Base-by-base conservation (phyloP, 2,888 invertebrate genomes). In the Drosophila barbarae region DNA sequence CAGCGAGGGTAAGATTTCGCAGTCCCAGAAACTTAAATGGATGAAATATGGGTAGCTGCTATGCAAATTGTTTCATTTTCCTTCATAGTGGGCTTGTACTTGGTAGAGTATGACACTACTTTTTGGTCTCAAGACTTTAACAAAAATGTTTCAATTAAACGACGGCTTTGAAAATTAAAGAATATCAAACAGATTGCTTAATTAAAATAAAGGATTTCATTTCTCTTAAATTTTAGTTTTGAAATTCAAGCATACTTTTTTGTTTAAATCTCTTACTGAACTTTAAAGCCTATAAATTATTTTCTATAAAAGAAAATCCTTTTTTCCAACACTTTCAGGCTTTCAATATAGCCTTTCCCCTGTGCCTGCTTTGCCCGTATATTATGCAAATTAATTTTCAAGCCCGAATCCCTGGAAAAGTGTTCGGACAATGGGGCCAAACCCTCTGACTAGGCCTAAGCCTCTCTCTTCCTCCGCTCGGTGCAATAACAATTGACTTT, bases 381-480 rank as follows among this genome's bases (percentile, higher is more conserved):
- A 50, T 65, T 51, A 66, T 65, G 51, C 26, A 26, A 42, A 63
- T 63, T 63, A 63, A 63, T 63, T 63, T 61, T 66, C 42, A 54
- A 32, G 18, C 54, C 67, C 32, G 42, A 63, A 36, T 53, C 54
- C 35, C 54, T 67, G 23, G 54, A 66, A 66, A 42, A 66, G 66
- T 36, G 28, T 13, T 21, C 50, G 35, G 42, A 38, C 49, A 59
- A 60, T 30, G 46, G 18, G 13, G 39, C 23, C 36, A 61, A 63
- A 28, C 42, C 70, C 35, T 36, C 26, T n/a, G 65, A 26, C 71
- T 52, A 42, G 38, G 18, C 65, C 65, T 71, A 64, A 71, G 72
- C 72, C 54, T 46, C 18, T 30, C 28, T 13, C 35, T 34, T 8
- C 21, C 13, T 41, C 3, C 7, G 18, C 36, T 32, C 41, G 36